Base-by-base conservation (phyloP, 2,888 invertebrate species). In the Villa cingulata region DNA sequence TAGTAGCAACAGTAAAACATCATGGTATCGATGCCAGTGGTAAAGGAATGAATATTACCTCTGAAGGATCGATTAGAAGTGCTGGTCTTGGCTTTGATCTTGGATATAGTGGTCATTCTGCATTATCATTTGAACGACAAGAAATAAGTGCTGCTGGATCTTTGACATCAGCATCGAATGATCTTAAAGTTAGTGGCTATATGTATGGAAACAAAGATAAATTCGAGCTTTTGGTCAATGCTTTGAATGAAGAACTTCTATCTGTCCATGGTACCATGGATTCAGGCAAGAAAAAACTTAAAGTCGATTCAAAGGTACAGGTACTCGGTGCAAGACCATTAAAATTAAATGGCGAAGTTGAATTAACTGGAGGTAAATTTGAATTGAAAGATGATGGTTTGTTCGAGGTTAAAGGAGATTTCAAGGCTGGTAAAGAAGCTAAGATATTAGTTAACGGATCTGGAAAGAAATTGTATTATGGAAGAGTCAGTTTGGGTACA, bases 21-120 rank as follows among this genome's bases (percentile, higher is more conserved):
- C 43, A 42, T 27, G 41, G 47, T 17, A 19, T 19, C 18, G 38
- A 37, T 18, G 15, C 15, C 16, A 5, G 37, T 39, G 53, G 59
- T 1, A 58, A 65, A 6, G 72, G 72, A 1, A 68, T 65, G 45
- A 72, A 74, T 46, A 29, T 72, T 1, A 71, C 71, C 15, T 57
- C 64, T 1, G 54, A 54, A 2, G 44, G 74, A 19, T 60, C 64
- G 36, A 43, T 75, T 1, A 68, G 65, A 43, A 78, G 78, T 48
- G 58, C 65, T 15, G 77, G 74, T 2, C 48, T 66, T 10, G 59
- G 56, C 29, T 57, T 70, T 19, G 56, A 64, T 4, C 63, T 63
- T 16, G 58, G 55, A 32, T 43, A 59, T 3, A 59, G 53, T 20
- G 53, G 59, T 1, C 59, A 65, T 23, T 43, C 57, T 2, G 62